A percentile compares a stretch with the other conserved stretches of the same genome.
Evolutionary conservation across 2,888 invertebrate species (phyloP).

Genomic region (Coremacera marginata): DNA sequence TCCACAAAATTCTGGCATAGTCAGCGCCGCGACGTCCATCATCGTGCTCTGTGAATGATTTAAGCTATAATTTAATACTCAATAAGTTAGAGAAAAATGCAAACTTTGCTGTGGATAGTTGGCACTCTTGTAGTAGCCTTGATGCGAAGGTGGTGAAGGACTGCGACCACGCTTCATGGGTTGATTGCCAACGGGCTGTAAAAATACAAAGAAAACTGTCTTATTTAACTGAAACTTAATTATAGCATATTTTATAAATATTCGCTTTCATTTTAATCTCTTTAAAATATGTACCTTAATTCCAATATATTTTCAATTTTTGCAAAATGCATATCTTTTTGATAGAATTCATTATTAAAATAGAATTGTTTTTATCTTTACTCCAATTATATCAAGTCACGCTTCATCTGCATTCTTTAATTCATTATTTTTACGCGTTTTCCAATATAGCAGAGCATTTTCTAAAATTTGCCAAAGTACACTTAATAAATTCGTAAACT

Average conservation of each 20-base stretch:
- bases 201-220: neutral
- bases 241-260: neutral
- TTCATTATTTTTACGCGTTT: too few relatives aligned
- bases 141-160: constrained; percentile 72
- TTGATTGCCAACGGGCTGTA: constrained; percentile 59
- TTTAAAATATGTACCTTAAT: too few relatives aligned
- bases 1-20: constrained; percentile 87
- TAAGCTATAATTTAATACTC: constrained; percentile 53
- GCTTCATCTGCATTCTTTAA: too few relatives aligned
- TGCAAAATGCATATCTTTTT: neutral
- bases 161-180: constrained; percentile 72
- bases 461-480: too few relatives aligned
- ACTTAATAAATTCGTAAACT: too few relatives aligned
- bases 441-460: too few relatives aligned
- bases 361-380: neutral
- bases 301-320: neutral
- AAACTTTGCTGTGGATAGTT: constrained; percentile 66
- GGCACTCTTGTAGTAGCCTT: constrained; percentile 64
- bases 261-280: too few relatives aligned
- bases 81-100: constrained; percentile 36
- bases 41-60: constrained; percentile 75
- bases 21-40: constrained; percentile 85
- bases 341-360: neutral
- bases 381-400: neutral
- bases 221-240: neutral